A percentile compares a stretch with the other conserved stretches of the same genome.
phyloP scores from a whole-genome alignment of 2,113 vertebrate genomes.

The Rafetus swinhoei region DNA sequence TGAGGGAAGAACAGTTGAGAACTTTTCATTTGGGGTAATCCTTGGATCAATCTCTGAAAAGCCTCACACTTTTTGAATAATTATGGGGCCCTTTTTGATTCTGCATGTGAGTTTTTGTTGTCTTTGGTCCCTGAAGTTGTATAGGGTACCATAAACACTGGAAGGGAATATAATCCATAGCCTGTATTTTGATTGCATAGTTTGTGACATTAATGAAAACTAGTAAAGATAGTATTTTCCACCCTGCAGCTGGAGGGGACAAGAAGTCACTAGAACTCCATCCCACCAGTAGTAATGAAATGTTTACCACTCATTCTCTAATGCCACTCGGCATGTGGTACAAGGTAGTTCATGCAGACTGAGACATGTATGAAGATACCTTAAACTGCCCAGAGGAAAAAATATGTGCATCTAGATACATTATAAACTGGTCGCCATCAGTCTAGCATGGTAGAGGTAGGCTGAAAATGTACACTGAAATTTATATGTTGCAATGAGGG shows the following conservation, averaged over 20 bases:
- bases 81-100: background rate
- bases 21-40: background rate
- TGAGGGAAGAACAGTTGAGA: background rate
- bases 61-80: background rate
- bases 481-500: background rate
- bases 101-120: background rate
- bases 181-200: background rate
- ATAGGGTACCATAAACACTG: background rate
- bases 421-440: background rate
- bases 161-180: background rate
- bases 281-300: background rate
- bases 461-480: background rate
- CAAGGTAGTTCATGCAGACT: background rate
- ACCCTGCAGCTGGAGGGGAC: background rate
- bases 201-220: background rate
- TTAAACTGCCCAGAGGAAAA: background rate
- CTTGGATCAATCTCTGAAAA: background rate
- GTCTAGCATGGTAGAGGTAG: background rate
- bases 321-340: background rate
- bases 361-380: background rate
- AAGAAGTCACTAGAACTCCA: background rate
- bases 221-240: background rate
- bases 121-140: background rate
- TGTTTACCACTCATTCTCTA: accelerated
- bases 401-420: background rate